Base-by-base conservation (phyloP, 2,113 vertebrate species). In the Gobiocypris rarus region DNA sequence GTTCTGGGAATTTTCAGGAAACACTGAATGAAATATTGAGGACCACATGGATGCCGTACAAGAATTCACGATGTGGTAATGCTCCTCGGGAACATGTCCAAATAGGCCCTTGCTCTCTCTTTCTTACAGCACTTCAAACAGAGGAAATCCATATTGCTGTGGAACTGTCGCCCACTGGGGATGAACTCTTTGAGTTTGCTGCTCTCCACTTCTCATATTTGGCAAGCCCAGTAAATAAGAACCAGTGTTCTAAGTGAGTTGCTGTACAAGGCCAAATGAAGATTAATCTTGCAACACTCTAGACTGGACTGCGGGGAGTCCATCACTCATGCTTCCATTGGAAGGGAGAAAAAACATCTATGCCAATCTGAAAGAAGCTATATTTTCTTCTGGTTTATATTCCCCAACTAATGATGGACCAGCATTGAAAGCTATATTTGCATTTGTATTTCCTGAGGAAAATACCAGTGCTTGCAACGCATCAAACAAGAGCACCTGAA, bases 221-320 rank as follows among this genome's bases (percentile, higher is more conserved):
- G 76, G 77, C 77, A 80, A 80, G 78, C 6, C 17, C 41, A 67
- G 76, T 85, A 80, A 85, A 80, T 80, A 73, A 80, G 54, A 84
- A 38, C 38, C 43, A 48, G 67, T 15, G 58, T 83, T 43, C 38
- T 77, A 45, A 80, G 50, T 65, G 45, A 50, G 28, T 28, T 78
- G 41, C 38, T 79, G 56, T 69, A 77, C 26, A 67, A 74, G 58
- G 48, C 43, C 38, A 83, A 76, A 83, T 65, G 75, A 28, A 74
- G 56, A 86, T 77, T 26, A 79, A 86, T 63, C 75, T 50, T 54
- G 54, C 45, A 54, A 63, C 45, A 69, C 41, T 81, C 7, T 41
- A 81, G 82, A 76, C 71, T 56, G 63, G 43, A 63, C 71, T 45
- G 63, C n/a, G 5, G 70, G 74, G 38, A 81, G 31, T n/a, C n/a